These are phyloP conservation scores for Drosophila pseudoananassae DNA, from an alignment of 1,140 invertebrate species.

Conservation along the genomic window DNA sequence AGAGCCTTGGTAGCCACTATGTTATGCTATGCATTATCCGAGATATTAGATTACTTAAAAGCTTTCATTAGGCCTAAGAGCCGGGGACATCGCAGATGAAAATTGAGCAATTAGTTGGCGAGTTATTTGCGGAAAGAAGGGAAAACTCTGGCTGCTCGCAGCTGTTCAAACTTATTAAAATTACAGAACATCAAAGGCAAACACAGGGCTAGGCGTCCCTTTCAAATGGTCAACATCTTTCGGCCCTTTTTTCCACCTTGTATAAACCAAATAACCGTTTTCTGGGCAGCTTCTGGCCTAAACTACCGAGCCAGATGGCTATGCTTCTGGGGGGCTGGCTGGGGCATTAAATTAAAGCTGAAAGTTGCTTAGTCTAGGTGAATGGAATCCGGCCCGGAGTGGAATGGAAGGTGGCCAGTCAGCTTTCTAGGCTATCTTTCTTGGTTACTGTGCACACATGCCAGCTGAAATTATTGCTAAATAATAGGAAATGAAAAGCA, in stretches of 20 bases:
- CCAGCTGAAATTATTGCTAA: conserved; percentile 66
- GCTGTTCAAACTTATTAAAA: conserved; percentile 70
- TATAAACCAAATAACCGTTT: conserved; percentile 75
- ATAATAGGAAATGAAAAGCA: conserved; percentile 82
- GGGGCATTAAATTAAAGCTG: conserved; percentile 75
- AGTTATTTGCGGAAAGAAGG: conserved; percentile 71
- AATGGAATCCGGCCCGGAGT: conserved; percentile 1
- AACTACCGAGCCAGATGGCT: conserved; percentile 63
- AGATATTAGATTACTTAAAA: conserved; percentile 53
- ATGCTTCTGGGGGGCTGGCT: conserved; percentile 32
- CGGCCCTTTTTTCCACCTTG: conserved; percentile 55
- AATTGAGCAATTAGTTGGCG: conserved; percentile 79
- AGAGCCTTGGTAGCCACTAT: conserved; percentile 51
- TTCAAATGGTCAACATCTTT: conserved; percentile 18
- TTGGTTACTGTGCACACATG: conserved; percentile 38
- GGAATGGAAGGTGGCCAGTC: conserved; percentile 16
- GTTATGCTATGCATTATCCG: neutral
- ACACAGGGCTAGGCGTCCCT: conserved; percentile 11
- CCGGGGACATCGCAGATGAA: conserved; percentile 59
- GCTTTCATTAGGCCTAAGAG: conserved; percentile 31
- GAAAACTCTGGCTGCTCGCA: conserved; percentile 4
- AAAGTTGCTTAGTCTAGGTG: conserved; percentile 59
- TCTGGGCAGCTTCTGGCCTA: conserved; percentile 62
- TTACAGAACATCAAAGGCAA: conserved; percentile 81
- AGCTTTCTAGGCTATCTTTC: conserved; percentile 62